Conservation (phyloP, 2,113 vertebrate genomes). For the Camelus bactrianus region DNA sequence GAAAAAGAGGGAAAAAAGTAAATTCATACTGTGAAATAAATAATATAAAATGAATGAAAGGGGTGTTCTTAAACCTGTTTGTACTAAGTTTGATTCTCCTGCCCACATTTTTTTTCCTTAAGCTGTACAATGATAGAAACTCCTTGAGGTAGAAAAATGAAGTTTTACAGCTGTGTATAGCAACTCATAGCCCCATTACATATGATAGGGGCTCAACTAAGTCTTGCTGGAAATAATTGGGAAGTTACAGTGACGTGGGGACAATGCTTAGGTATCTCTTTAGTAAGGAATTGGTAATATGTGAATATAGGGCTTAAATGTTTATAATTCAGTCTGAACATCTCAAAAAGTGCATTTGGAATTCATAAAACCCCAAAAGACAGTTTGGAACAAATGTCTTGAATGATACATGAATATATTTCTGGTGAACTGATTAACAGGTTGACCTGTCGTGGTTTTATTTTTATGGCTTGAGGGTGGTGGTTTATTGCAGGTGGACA, state of each 20-base stretch:
- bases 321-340: background rate
- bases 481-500: background rate
- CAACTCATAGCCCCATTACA: background rate
- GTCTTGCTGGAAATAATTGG: background rate
- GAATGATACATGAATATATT: background rate
- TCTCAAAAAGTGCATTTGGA: slow-evolving; percentile 5
- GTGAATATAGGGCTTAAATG: background rate
- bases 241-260: background rate
- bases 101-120: background rate
- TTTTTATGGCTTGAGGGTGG: background rate
- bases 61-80: background rate
- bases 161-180: background rate
- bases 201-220: background rate
- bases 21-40: background rate
- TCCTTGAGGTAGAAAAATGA: background rate
- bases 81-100: background rate
- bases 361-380: background rate
- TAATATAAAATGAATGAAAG: background rate
- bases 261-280: background rate
- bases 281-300: background rate
- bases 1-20: background rate
- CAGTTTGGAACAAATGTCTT: background rate
- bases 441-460: background rate
- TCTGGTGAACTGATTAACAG: background rate
- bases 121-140: background rate